phyloP scores from a whole-genome alignment of 2,888 invertebrate genomes.

The Mechanitis mazaeus region DNA sequence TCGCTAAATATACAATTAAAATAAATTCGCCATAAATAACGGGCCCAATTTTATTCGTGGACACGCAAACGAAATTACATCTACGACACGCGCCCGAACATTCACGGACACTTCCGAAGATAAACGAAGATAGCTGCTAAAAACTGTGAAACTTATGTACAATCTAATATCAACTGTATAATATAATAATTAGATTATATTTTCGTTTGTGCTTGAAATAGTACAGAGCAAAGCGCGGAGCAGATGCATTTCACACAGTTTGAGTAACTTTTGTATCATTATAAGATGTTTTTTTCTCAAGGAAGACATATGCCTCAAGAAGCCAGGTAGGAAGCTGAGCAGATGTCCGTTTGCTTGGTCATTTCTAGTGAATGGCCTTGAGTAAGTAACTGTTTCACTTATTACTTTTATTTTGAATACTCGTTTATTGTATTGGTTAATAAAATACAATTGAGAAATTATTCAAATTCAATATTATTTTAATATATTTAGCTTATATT shows the following conservation, averaged over 20 bases:
- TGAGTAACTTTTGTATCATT: slow-evolving; percentile 66
- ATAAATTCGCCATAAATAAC: slow-evolving; percentile 29
- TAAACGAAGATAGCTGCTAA: slow-evolving; percentile 48
- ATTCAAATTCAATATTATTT: too few relatives aligned
- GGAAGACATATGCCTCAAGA: slow-evolving; percentile 61
- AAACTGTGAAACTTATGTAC: slow-evolving; percentile 24
- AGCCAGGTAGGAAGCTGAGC: slow-evolving; percentile 59
- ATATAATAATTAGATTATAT: slow-evolving; percentile 5
- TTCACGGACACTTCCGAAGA: slow-evolving; percentile 47
- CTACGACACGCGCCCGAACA: slow-evolving; percentile 54
- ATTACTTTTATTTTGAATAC: neutral
- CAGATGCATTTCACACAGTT: slow-evolving; percentile 71
- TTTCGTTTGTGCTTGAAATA: slow-evolving; percentile 27
- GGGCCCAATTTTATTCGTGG: slow-evolving; percentile 14
- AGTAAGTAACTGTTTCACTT: slow-evolving; percentile 10
- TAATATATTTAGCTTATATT: too few relatives aligned
- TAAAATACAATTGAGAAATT: too few relatives aligned
- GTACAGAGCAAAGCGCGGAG: slow-evolving; percentile 34
- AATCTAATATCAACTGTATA: slow-evolving; percentile 30
- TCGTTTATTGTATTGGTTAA: neutral
- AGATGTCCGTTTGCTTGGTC: slow-evolving; percentile 41
- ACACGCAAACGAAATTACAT: slow-evolving; percentile 10
- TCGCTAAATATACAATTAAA: slow-evolving; percentile 14
- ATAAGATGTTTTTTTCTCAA: slow-evolving; percentile 61
- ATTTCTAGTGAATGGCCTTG: slow-evolving; percentile 24